Evolutionary conservation across 2,888 invertebrate genomes (phyloP).

Genomic region (Ctenicera cuprea): DNA sequence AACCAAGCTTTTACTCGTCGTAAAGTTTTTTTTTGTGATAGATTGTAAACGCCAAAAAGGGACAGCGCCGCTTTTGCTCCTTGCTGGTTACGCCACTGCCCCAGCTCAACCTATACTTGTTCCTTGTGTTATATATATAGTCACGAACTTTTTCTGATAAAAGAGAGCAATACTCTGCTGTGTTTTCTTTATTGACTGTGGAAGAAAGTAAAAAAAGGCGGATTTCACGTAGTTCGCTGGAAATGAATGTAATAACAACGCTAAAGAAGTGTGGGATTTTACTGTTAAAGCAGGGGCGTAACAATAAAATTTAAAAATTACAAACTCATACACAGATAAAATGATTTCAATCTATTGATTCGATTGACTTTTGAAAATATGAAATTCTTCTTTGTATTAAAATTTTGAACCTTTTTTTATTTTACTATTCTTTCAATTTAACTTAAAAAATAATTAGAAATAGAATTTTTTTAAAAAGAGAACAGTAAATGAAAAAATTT

Average conservation of each 20-base stretch:
- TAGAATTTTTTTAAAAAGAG: too few relatives aligned
- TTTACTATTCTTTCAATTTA: too few relatives aligned
- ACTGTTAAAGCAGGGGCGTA: neutral
- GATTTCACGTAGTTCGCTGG: neutral
- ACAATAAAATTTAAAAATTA: neutral
- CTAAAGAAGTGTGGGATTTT: conserved; percentile 11
- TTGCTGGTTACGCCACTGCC: too few relatives aligned
- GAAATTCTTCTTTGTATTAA: neutral
- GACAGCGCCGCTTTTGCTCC: too few relatives aligned
- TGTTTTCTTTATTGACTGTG: neutral
- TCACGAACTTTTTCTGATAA: neutral
- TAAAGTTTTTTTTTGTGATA: too few relatives aligned
- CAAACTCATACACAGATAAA: neutral
- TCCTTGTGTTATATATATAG: neutral
- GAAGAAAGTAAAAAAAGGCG: neutral
- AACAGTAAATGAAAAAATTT: too few relatives aligned
- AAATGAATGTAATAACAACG: neutral
- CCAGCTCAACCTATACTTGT: too few relatives aligned
- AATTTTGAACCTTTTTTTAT: too few relatives aligned
- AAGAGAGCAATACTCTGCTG: neutral
- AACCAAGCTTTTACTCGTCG: too few relatives aligned
- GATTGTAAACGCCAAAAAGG: too few relatives aligned
- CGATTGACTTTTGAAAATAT: neutral
- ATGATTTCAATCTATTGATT: too few relatives aligned
- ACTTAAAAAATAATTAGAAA: too few relatives aligned